Conservation (phyloP, 2,797 vertebrate genomes). For the Chanos chanos region DNA sequence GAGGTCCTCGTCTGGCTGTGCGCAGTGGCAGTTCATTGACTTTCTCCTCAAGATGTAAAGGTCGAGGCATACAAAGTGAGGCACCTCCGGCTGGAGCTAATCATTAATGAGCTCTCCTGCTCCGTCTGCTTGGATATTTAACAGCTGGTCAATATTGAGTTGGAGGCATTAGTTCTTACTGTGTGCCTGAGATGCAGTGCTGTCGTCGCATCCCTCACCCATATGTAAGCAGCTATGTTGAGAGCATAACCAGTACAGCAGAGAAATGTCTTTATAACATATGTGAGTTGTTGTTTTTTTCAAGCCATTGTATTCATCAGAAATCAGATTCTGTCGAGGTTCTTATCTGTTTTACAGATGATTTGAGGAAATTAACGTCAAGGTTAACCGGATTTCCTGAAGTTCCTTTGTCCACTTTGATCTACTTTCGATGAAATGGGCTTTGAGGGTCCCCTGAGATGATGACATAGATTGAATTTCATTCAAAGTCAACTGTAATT, state of each 20-base stretch:
- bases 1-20: conserved; percentile 59
- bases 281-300: no score
- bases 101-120: conserved; percentile 67
- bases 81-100: conserved; percentile 67
- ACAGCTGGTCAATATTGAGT: conserved; percentile 38
- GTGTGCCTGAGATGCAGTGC: not conserved
- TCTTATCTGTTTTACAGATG: no score
- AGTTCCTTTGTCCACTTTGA: not conserved
- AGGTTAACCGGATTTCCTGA: no score
- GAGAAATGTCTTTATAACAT: no score
- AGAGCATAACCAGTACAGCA: no score
- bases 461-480: conserved; percentile 10
- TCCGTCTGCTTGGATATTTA: conserved; percentile 51
- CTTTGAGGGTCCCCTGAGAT: not conserved
- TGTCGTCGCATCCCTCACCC: not conserved
- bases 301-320: no score
- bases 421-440: not conserved
- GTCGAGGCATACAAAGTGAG: conserved; percentile 65
- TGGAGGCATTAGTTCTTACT: not conserved
- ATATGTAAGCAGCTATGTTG: no score
- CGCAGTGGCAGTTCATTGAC: conserved; percentile 71
- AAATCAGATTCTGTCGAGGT: no score
- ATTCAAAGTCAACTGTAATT: conserved; percentile 13
- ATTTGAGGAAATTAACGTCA: no score
- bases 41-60: conserved; percentile 72